These are phyloP conservation scores for Himalopsyche phryganea DNA, from an alignment of 1,140 invertebrate species.

Conservation along the genomic window DNA sequence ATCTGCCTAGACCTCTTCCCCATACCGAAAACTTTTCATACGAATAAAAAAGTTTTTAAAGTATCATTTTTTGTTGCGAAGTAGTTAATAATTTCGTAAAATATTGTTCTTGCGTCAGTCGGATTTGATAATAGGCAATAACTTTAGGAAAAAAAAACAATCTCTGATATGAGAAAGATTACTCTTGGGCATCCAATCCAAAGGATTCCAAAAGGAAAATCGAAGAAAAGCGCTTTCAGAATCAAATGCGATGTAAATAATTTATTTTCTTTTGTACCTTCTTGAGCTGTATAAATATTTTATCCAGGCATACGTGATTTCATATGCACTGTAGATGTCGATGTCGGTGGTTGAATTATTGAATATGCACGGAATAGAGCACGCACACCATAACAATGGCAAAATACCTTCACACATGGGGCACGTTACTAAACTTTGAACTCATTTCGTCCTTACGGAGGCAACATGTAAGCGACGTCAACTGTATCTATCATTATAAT, in stretches of 20 bases:
- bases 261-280: conserved; percentile 31
- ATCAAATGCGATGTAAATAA: conserved; percentile 30
- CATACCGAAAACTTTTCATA: too few relatives aligned
- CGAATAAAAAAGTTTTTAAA: too few relatives aligned
- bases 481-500: too few relatives aligned
- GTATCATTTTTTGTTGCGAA: not conserved
- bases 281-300: conserved; percentile 29
- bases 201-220: conserved; percentile 18
- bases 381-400: not conserved
- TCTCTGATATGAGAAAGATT: conserved; percentile 6
- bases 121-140: conserved; percentile 1
- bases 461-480: too few relatives aligned
- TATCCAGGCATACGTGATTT: conserved; percentile 31
- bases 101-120: not conserved
- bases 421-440: too few relatives aligned
- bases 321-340: conserved; percentile 32
- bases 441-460: too few relatives aligned
- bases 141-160: not conserved
- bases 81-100: not conserved
- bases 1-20: too few relatives aligned
- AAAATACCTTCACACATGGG: too few relatives aligned
- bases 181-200: conserved; percentile 5
- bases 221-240: conserved; percentile 24
- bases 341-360: conserved; percentile 31
- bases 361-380: conserved; percentile 26